A percentile compares a stretch with the other conserved stretches of the same genome.
Evolutionary conservation across 2,113 vertebrate genomes (phyloP).

Genomic region (Marmota flaviventris): DNA sequence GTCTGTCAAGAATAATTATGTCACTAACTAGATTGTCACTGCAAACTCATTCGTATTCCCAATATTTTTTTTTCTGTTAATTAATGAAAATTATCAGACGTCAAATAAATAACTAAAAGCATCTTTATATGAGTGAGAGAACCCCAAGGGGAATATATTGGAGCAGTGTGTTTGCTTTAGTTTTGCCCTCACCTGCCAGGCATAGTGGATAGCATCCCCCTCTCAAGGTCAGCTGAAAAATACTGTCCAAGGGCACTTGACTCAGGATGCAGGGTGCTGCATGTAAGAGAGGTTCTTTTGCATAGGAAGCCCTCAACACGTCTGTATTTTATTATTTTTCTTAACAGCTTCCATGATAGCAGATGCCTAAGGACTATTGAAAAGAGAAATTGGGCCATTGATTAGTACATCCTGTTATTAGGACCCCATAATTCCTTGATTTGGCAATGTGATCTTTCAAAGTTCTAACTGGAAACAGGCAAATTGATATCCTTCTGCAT

Average conservation of each 20-base stretch:
- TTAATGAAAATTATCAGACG: slow-evolving; percentile 21
- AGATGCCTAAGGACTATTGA: neutral
- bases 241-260: neutral
- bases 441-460: neutral
- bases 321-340: neutral
- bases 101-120: neutral
- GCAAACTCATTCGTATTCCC: neutral
- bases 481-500: neutral
- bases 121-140: neutral
- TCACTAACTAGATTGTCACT: neutral
- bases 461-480: neutral
- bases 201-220: neutral
- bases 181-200: neutral
- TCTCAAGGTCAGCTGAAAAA: neutral
- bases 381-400: neutral
- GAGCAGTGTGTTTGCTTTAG: neutral
- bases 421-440: neutral
- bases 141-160: neutral
- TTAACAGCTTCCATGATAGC: neutral
- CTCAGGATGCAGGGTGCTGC: neutral
- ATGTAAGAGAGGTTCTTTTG: neutral
- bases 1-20: neutral
- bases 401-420: neutral
- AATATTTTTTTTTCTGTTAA: neutral
- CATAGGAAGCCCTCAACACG: neutral